These are phyloP conservation scores for Littorina saxatilis DNA, from an alignment of 1,140 invertebrate genomes.

Conservation along the genomic window DNA sequence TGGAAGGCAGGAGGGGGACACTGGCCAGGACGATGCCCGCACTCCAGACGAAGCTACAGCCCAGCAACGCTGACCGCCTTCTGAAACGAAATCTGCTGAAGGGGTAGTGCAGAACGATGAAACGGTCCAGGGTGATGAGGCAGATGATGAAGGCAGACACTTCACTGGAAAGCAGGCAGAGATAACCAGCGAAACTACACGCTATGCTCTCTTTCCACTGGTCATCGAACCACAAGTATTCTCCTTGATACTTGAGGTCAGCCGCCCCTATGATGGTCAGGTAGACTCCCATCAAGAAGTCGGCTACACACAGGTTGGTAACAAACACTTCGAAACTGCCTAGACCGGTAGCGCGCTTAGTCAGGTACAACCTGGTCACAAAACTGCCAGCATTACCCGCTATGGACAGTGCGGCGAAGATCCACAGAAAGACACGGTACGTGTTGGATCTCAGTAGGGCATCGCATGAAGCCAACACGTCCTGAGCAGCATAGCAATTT, in stretches of 20 bases:
- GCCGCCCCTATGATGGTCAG: constrained; percentile 63
- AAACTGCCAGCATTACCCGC: constrained; percentile 53
- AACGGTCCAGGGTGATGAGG: too few relatives aligned
- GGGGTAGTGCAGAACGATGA: constrained; percentile 63
- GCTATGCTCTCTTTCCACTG: constrained; percentile 55
- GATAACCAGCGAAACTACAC: constrained; percentile 60
- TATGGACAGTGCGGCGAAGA: constrained; percentile 44
- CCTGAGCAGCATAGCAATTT: constrained; percentile 43
- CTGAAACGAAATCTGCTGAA: constrained; percentile 47
- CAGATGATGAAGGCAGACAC: constrained; percentile 59
- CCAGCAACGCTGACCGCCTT: constrained; percentile 25
- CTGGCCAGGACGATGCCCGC: constrained; percentile 38
- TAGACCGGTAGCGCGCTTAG: constrained; percentile 20
- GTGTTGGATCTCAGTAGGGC: constrained; percentile 43
- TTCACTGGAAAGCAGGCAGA: constrained; percentile 60
- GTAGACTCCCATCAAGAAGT: constrained; percentile 68
- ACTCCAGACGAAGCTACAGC: constrained; percentile 29
- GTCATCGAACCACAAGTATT: constrained; percentile 52
- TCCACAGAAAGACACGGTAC: constrained; percentile 49
- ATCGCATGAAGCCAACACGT: constrained; percentile 52
- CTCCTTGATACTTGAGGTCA: constrained; percentile 59
- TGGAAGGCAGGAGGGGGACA: constrained; percentile 33
- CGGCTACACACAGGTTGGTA: constrained; percentile 56
- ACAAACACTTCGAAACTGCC: constrained; percentile 48
- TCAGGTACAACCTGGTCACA: constrained; percentile 34